These are phyloP conservation scores for Dipodomys stephensi DNA, from an alignment of 2,113 vertebrate species.

Conservation along the genomic window DNA sequence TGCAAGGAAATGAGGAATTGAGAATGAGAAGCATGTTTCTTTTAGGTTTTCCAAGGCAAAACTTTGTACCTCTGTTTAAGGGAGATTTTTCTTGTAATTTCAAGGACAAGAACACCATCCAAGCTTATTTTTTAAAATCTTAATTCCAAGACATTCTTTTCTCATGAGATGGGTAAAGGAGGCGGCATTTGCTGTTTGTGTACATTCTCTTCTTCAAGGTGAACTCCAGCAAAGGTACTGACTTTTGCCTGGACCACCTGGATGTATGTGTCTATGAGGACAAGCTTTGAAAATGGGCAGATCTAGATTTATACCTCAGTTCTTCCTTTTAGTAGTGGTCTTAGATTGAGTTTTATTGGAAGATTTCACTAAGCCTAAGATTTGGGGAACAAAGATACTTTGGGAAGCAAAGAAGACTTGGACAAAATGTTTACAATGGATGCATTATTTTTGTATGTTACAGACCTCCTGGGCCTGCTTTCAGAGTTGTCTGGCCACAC, in stretches of 20 bases:
- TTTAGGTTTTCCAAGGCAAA: background rate
- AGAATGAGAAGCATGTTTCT: background rate
- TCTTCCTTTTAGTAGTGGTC: background rate
- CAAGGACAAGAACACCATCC: background rate
- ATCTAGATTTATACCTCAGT: background rate
- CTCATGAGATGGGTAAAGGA: background rate
- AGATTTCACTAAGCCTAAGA: background rate
- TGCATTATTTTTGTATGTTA: background rate
- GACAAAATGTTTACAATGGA: background rate
- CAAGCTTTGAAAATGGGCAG: background rate
- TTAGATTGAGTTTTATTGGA: background rate
- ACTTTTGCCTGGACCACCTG: background rate
- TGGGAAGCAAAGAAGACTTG: background rate
- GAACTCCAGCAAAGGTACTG: fast-evolving
- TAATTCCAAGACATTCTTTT: background rate
- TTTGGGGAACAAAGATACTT: background rate
- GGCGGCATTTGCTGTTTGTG: background rate
- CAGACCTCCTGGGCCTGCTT: too few relatives aligned
- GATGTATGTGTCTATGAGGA: background rate
- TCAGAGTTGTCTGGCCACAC: background rate
- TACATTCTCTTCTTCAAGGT: background rate
- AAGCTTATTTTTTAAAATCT: background rate
- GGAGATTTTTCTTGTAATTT: background rate
- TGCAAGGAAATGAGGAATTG: background rate
- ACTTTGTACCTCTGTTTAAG: background rate